Evolutionary conservation across 2,797 vertebrate species (phyloP).

Genomic region (Acridotheres tristis): DNA sequence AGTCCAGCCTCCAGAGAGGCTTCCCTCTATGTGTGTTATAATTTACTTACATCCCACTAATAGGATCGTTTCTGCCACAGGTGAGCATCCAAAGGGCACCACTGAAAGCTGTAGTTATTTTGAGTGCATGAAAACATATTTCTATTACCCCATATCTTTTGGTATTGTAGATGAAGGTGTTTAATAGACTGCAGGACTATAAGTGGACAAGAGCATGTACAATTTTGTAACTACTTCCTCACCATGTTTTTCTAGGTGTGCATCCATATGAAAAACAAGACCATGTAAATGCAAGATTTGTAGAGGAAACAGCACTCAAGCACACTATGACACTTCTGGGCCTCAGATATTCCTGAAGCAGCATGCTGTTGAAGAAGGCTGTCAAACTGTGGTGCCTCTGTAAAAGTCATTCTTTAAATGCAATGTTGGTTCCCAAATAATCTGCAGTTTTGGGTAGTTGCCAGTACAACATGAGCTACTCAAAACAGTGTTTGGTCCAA

Average conservation of each 20-base stretch:
- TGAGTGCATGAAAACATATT: background rate
- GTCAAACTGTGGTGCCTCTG: background rate
- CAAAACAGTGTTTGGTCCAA: background rate
- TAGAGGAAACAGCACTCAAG: constrained; percentile 88
- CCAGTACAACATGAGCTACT: background rate
- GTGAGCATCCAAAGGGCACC: background rate
- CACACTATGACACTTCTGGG: constrained; percentile 82
- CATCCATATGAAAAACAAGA: constrained; percentile 81
- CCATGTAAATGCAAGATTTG: constrained; percentile 83
- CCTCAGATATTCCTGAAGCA: constrained; percentile 58
- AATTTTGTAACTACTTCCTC: background rate
- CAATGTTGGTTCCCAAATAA: background rate
- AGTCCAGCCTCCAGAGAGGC: background rate
- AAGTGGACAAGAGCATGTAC: background rate
- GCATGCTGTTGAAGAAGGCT: background rate
- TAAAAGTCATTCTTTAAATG: background rate
- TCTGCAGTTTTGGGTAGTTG: background rate
- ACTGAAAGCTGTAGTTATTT: background rate
- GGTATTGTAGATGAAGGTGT: background rate
- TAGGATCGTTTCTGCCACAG: background rate
- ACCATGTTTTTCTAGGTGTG: constrained; percentile 64
- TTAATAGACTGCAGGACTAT: background rate
- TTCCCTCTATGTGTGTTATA: background rate
- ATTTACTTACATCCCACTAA: background rate
- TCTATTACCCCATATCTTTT: background rate